phyloP scores from a whole-genome alignment of 2,888 invertebrate species.

The Melipona bicolor region DNA sequence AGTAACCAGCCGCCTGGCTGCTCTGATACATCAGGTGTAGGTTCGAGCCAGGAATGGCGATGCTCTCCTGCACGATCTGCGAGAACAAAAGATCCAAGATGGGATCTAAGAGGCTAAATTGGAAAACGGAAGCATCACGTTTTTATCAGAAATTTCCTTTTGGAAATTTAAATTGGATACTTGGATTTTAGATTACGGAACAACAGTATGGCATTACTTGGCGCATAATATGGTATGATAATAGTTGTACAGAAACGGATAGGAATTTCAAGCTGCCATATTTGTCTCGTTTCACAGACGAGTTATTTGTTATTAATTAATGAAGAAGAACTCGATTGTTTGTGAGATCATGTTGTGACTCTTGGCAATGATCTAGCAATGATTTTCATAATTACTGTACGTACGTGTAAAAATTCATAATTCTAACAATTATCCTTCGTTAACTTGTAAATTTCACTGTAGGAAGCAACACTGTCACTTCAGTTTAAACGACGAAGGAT shows the following conservation, averaged over 20 bases:
- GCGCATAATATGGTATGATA: neutral
- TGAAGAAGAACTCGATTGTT: too few relatives aligned
- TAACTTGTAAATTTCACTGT: too few relatives aligned
- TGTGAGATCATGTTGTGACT: too few relatives aligned
- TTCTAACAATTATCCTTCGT: too few relatives aligned
- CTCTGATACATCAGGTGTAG: constrained; percentile 98
- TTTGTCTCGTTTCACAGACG: neutral
- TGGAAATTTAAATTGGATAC: neutral
- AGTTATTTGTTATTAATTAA: too few relatives aligned
- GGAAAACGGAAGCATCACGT: neutral
- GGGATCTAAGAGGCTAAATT: too few relatives aligned
- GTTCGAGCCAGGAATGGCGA: constrained; percentile 96
- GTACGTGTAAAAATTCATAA: too few relatives aligned
- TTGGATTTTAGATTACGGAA: constrained; percentile 46
- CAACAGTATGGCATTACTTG: neutral
- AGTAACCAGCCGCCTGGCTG: constrained; percentile 96
- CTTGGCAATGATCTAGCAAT: too few relatives aligned
- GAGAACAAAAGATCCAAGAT: constrained; percentile 9
- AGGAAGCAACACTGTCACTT: too few relatives aligned
- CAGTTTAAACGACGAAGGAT: too few relatives aligned
- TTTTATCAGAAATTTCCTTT: neutral
- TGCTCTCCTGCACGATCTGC: constrained; percentile 97
- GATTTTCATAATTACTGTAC: too few relatives aligned
- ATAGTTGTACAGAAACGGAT: neutral
- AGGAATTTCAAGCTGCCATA: neutral